A percentile compares a stretch with the other conserved stretches of the same genome.
Conservation (phyloP, 2,888 invertebrate genomes). For the Adelognathus sp. region DNA sequence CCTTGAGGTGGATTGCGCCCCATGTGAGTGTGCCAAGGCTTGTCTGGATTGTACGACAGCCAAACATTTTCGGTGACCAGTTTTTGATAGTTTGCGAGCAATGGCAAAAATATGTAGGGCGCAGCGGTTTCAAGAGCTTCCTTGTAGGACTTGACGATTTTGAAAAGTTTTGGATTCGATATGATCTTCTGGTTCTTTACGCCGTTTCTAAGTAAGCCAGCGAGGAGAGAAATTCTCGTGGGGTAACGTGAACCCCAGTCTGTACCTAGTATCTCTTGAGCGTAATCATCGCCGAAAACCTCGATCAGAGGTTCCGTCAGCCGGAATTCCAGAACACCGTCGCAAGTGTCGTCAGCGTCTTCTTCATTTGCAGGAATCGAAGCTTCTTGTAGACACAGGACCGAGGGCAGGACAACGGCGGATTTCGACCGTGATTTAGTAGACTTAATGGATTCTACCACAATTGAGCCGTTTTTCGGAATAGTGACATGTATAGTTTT, state of each 20-base stretch:
- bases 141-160: slow-evolving; percentile 34
- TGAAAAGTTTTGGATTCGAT: neutral
- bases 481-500: neutral
- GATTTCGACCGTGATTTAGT: neutral
- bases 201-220: slow-evolving; percentile 47
- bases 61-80: slow-evolving; percentile 51
- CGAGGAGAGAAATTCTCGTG: slow-evolving; percentile 57
- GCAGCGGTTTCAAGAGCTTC: slow-evolving; percentile 53
- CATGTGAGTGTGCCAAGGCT: slow-evolving; percentile 9
- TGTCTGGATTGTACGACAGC: slow-evolving; percentile 46
- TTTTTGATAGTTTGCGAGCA: slow-evolving; percentile 39
- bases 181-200: slow-evolving; percentile 18
- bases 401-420: slow-evolving; percentile 27
- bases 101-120: slow-evolving; percentile 54
- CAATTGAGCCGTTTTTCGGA: neutral
- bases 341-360: neutral
- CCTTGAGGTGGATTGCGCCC: slow-evolving; percentile 3
- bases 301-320: slow-evolving; percentile 40
- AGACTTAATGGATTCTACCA: neutral
- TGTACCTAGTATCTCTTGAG: slow-evolving; percentile 42
- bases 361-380: neutral
- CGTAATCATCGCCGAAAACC: slow-evolving; percentile 44
- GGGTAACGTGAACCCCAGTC: slow-evolving; percentile 35
- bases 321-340: slow-evolving; percentile 6
- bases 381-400: slow-evolving; percentile 30